Evolutionary conservation across 2,113 vertebrate genomes (phyloP), one percentile per base, ranked within the genome.

Genomic region (Nothoprocta perdicaria): DNA sequence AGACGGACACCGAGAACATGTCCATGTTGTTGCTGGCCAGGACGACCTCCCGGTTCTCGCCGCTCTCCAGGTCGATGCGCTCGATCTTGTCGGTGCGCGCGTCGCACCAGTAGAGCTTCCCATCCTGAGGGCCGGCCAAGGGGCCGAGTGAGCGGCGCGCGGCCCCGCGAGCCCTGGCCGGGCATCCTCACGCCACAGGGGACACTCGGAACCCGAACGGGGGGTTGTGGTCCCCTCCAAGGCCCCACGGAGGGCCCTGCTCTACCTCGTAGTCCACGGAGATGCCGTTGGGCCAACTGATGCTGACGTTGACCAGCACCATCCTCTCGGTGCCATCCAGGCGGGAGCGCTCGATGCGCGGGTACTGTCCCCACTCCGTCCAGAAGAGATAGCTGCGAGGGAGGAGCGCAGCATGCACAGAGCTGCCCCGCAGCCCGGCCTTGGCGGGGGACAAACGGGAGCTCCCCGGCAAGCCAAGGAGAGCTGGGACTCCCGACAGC

Each of bases 281-380:
- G 79, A 99, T 99, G 35, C 99, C 99, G 0, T 99, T 99, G 87
- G 99, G 99, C 99, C 99, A 99, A 69, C 99, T 99, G 97, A 99
- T 99, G 97, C 98, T 99, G 88, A 96, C 95, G 1, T 99, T 99
- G 45, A 99, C 99, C 82, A 99, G 92, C 72, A 99, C 98, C 90
- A 98, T 87, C 31, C 99, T 97, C 90, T 99, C 98, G 0, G 98
- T 97, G 33, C 99, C 99, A 0, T 99, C 99, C 71, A 99, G 96
- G 43, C 98, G 98, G 0, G 99, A 99, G 35, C 99, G 98, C 93
- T 99, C 99, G 1, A 99, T 99, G 38, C 99, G 98, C 2, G 99
- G 99, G 80, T 99, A 99, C 96, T 99, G 99, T 67, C 99, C 99
- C 99, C 99, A 99, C 93, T 99, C 99, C 0, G 99, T 99, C 99